These are phyloP conservation scores for Pyrocoelia pectoralis DNA, from an alignment of 2,888 invertebrate genomes.

Conservation along the genomic window DNA sequence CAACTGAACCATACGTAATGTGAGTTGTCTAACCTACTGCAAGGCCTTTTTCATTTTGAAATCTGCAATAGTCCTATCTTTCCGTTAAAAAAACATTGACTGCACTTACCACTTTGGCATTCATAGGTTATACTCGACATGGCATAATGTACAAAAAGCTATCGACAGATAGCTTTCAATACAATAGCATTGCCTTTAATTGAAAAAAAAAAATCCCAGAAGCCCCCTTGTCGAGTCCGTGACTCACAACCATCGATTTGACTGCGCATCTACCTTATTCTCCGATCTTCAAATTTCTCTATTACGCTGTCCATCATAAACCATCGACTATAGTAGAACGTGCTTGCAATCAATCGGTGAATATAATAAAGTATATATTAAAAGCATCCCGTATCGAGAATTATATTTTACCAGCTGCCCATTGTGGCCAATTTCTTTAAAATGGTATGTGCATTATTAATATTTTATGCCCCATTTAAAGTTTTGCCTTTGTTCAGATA, in stretches of 20 bases:
- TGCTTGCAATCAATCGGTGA: background rate
- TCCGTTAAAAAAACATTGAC: no score
- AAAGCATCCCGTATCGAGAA: no score
- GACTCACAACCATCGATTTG: slow-evolving; percentile 46
- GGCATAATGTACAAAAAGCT: no score
- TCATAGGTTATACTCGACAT: no score
- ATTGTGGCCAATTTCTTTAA: background rate
- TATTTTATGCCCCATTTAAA: slow-evolving; percentile 20
- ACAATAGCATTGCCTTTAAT: no score
- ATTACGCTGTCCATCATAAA: slow-evolving; percentile 51
- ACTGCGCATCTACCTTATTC: slow-evolving; percentile 34
- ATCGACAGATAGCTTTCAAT: no score
- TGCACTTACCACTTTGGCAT: no score
- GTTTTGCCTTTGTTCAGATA: slow-evolving; percentile 34
- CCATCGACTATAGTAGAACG: slow-evolving; percentile 26
- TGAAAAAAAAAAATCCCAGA: no score
- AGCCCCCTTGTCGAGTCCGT: slow-evolving; percentile 36
- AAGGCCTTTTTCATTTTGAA: no score
- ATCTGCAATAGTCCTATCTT: no score
- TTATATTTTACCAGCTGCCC: background rate
- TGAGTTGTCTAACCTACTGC: no score
- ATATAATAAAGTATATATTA: background rate
- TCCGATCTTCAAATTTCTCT: slow-evolving; percentile 44
- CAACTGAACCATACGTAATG: no score
- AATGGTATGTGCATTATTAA: slow-evolving; percentile 12